Evolutionary conservation across 2,113 vertebrate species (phyloP).

Genomic region (Notarius lentiginosus): DNA sequence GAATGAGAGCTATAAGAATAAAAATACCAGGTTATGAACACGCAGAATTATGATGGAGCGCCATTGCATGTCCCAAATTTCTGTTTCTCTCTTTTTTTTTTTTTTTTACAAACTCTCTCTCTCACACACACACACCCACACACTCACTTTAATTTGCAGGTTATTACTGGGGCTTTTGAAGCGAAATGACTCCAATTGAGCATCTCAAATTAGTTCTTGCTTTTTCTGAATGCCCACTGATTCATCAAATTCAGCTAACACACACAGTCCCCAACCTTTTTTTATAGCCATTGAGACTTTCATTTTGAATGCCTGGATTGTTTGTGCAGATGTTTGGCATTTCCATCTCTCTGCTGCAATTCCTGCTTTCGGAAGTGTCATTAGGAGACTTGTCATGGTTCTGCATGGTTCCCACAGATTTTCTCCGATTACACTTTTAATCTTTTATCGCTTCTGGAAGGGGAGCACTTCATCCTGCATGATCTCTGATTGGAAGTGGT

Average conservation of each 20-base stretch:
- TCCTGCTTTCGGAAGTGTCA: slow-evolving; percentile 1
- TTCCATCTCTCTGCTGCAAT: not conserved
- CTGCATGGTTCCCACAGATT: not conserved
- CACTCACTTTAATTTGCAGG: slow-evolving; percentile 49
- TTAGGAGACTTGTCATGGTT: slow-evolving; percentile 5
- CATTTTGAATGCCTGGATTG: slow-evolving; percentile 37
- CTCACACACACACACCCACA: not conserved
- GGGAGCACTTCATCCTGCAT: not conserved
- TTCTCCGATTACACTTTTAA: not conserved
- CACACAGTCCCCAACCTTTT: slow-evolving; percentile 11
- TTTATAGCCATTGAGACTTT: slow-evolving; percentile 39
- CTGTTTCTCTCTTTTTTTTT: not conserved
- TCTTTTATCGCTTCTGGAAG: not conserved
- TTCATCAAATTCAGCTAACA: slow-evolving; percentile 42
- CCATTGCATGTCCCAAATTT: not conserved
- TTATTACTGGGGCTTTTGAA: slow-evolving; percentile 57
- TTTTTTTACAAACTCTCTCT: not conserved
- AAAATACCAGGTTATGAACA: not conserved
- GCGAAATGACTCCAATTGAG: slow-evolving; percentile 57
- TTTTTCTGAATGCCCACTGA: slow-evolving; percentile 44
- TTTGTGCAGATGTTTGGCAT: slow-evolving; percentile 36
- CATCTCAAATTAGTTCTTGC: slow-evolving; percentile 48
- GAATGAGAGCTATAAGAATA: not conserved
- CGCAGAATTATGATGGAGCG: not conserved
- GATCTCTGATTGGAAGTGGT: not conserved